Evolutionary conservation across 1,140 invertebrate species (phyloP).

Genomic region (Limonius californicus): DNA sequence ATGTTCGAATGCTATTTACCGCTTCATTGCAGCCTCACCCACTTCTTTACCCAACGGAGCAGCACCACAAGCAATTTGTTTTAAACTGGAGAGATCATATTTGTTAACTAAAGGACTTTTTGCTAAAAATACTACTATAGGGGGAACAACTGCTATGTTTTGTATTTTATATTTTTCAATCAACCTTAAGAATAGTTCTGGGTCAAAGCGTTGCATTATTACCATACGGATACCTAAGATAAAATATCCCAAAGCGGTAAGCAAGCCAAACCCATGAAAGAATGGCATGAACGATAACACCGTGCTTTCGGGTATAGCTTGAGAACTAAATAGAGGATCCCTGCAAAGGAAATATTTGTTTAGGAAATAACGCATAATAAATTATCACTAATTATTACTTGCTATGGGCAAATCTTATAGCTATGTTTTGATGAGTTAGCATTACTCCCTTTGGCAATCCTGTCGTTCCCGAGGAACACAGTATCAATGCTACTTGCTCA

Average conservation of each 20-base stretch:
- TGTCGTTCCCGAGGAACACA: slow-evolving; percentile 65
- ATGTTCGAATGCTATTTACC: not conserved
- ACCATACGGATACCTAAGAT: slow-evolving; percentile 18
- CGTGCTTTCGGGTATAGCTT: not conserved
- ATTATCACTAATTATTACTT: too few relatives aligned
- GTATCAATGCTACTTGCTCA: slow-evolving; percentile 40
- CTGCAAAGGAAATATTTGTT: too few relatives aligned
- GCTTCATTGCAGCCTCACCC: not conserved
- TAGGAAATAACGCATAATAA: too few relatives aligned
- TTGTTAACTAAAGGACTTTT: slow-evolving; percentile 22
- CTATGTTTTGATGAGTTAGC: slow-evolving; percentile 58
- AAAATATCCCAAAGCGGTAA: slow-evolving; percentile 21
- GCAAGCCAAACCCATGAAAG: slow-evolving; percentile 34
- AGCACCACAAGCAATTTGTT: slow-evolving; percentile 47
- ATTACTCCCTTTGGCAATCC: slow-evolving; percentile 76
- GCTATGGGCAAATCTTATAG: not conserved
- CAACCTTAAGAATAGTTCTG: not conserved
- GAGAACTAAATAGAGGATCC: too few relatives aligned
- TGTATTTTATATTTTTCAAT: not conserved
- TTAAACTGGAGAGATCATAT: slow-evolving; percentile 48
- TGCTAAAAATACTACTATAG: not conserved
- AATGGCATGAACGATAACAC: slow-evolving; percentile 34
- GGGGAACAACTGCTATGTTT: not conserved
- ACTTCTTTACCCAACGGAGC: slow-evolving; percentile 47
- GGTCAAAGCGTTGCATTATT: slow-evolving; percentile 30